These are phyloP conservation scores for Parapristionchus giblindavisi DNA, from an alignment of 2,888 invertebrate genomes.

Conservation along the genomic window DNA sequence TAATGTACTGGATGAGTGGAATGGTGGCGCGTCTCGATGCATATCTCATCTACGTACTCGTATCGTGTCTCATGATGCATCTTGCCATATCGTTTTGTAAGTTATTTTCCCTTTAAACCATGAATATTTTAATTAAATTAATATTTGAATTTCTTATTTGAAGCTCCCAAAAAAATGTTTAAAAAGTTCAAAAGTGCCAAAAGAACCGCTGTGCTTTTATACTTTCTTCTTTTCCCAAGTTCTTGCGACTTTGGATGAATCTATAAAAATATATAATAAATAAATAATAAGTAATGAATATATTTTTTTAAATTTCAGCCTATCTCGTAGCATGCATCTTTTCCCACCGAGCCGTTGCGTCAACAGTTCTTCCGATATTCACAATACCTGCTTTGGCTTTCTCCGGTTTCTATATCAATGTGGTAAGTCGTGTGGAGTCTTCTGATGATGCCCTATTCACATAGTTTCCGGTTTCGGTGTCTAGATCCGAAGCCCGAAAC, in stretches of 20 bases:
- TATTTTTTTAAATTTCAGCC: constrained; percentile 75
- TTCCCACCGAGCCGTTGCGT: constrained; percentile 80
- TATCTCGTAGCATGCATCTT: constrained; percentile 90
- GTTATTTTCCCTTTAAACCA: neutral
- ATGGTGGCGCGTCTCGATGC: constrained; percentile 70
- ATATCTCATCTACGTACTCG: constrained; percentile 76
- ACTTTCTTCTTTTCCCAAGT: too few relatives aligned
- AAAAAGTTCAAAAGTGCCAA: neutral
- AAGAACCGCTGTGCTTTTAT: too few relatives aligned
- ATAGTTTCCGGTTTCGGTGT: too few relatives aligned
- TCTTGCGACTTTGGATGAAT: too few relatives aligned
- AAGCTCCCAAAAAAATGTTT: neutral
- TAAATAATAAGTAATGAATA: neutral
- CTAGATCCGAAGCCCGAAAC: neutral
- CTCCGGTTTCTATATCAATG: constrained; percentile 46
- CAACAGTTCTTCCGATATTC: constrained; percentile 88
- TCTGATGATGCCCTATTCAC: too few relatives aligned
- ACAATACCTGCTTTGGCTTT: constrained; percentile 90
- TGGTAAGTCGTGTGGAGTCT: neutral
- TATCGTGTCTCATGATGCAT: constrained; percentile 61
- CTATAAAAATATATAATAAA: too few relatives aligned
- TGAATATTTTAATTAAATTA: neutral
- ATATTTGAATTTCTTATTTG: neutral
- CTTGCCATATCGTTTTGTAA: constrained; percentile 64
- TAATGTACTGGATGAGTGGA: constrained; percentile 90